Base-by-base conservation (phyloP, 2,113 vertebrate genomes). In the Echinops telfairi region DNA sequence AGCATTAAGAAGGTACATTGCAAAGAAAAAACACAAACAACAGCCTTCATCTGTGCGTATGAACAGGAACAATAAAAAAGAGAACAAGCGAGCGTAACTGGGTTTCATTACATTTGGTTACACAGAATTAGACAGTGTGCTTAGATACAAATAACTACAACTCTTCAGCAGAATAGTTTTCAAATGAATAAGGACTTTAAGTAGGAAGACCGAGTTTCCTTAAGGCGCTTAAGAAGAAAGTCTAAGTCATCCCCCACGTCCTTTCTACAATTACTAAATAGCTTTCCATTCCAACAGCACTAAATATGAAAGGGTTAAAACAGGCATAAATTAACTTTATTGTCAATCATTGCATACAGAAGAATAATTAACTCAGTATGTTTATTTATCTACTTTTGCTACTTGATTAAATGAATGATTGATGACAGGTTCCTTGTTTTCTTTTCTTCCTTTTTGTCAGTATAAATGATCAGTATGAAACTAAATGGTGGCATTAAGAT, bases 351-450 rank as follows among this genome's bases (percentile, higher is more conserved):
- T 97, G 97, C 76, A 96, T 97, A 98, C 91, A 97, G 97, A 98
- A 98, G 97, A 98, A 98, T 98, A 98, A 98, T 98, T 98, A 98
- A 98, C 96, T 98, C 97, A 58, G 93, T 98, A 97, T 98, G 97
- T 98, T 98, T 98, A 98, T 98, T 98, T 98, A 97, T 98, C 98
- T 98, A 96, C 97, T 98, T 98, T 98, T 98, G 89, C 96, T 98
- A 97, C 97, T 98, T 98, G 98, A 98, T 98, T 98, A 98, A 98
- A 98, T 97, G 98, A 98, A 98, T 98, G 98, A 98, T 77, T 98
- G 98, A 98, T 98, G 98, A 98, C 98, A 98, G 97, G 98, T 97
- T 98, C 96, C 97, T 96, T 98, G 96, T 97, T 98, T 98, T 98
- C 96, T 98, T 96, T 97, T 97, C 96, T 96, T 96, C 86, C 95